Evolutionary conservation across 2,888 invertebrate species (phyloP), one percentile per base, ranked within the genome.

Genomic region (Dicycla oo): DNA sequence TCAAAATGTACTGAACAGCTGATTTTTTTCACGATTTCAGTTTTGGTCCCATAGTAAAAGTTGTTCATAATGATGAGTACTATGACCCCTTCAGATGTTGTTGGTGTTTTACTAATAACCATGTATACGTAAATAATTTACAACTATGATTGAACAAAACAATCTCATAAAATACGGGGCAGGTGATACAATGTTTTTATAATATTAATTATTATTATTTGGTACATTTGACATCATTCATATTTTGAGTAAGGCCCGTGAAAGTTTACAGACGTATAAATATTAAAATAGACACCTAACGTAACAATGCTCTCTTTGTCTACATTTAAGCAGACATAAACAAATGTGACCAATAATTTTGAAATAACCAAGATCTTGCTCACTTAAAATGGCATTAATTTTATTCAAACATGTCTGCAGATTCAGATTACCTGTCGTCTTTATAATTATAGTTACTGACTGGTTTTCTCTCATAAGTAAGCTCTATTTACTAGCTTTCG

Each of bases 391-490:
- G 13, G 26, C 47, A 43, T 69, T 23, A 0, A 56, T 30, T 6
- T 62, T 51, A 13, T 26, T 61, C 47, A 58, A 66, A 72, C 40
- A 20, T 26, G 45, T 51, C 13, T 51, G 15, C 20, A 38, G 45
- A 38, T 62, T 38, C 2, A 58, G 30, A 51, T 43, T 49, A 51
- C 30, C 10, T n/a, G 43, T 58, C 34, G 26, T 43, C 15, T 58
- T 30, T 53, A n/a, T 63, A 63, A 49, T 34, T 66, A 53, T 15
- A 62, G 47, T 60, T 26, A 20, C 43, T 1, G 63, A 54, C 78
- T 56, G 26, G 78, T 78, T 78, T 78, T 73, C 78, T 78, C 56
- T 53, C 45, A 3, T 61, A 6, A 7, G 54, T 51, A 60, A n/a
- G n/a, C n/a, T n/a, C 38, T 30, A 43, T 45, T 38, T 38, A 45